Evolutionary conservation across 2,888 invertebrate species (phyloP).

Genomic region (Poecilobothrus nobilitatus): DNA sequence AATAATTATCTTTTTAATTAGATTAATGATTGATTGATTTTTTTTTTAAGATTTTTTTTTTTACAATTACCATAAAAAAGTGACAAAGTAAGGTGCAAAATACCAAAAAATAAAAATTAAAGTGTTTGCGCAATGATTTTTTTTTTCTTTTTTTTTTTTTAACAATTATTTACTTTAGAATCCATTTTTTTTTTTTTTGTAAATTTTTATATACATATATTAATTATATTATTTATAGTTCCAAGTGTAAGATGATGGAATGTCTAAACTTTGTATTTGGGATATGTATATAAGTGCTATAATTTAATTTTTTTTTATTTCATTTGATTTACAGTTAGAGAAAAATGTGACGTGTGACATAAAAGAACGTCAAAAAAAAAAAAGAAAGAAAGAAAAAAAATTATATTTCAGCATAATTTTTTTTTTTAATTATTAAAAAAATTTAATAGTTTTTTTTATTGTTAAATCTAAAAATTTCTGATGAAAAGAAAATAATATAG

Average conservation of each 20-base stretch:
- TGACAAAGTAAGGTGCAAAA: neutral
- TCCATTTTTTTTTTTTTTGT: constrained; percentile 14
- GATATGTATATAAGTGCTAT: constrained; percentile 42
- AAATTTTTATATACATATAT: constrained; percentile 26
- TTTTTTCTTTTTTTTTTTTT: neutral
- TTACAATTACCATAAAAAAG: neutral
- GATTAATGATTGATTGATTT: no score
- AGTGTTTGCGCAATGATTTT: neutral
- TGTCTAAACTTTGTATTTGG: constrained; percentile 44
- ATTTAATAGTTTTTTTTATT: no score
- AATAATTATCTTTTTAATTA: no score
- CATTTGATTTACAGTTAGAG: neutral
- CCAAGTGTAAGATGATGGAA: constrained; percentile 24
- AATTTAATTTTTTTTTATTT: neutral
- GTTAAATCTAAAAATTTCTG: neutral
- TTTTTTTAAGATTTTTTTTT: no score
- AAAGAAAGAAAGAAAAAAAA: neutral
- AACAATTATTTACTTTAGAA: neutral
- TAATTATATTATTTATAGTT: constrained; percentile 26
- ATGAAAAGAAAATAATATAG: neutral
- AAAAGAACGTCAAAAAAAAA: constrained; percentile 10
- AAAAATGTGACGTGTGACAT: neutral
- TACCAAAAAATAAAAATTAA: neutral
- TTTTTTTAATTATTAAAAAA: neutral
- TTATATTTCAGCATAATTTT: neutral